Evolutionary conservation across 2,797 vertebrate genomes (phyloP).

Genomic region (Coregonus ussuriensis): DNA sequence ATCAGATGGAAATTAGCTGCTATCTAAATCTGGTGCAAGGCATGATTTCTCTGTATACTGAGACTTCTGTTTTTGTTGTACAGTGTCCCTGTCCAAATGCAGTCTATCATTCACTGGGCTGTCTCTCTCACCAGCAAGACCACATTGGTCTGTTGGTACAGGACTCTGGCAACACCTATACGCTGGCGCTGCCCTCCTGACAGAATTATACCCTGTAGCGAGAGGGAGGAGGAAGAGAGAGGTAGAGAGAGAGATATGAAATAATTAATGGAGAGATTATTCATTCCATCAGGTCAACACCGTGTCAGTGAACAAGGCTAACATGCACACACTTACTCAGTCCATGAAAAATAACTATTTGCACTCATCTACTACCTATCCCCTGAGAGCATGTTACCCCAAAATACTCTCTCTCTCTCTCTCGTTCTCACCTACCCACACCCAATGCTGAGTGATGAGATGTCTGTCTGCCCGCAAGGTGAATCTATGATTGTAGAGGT

Average conservation of each 20-base stretch:
- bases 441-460: neutral
- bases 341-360: neutral
- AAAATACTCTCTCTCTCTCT: neutral
- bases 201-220: slow-evolving; percentile 89
- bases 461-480: neutral
- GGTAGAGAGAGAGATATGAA: neutral
- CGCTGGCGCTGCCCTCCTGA: slow-evolving; percentile 95
- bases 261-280: neutral
- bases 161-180: slow-evolving; percentile 91
- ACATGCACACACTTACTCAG: neutral
- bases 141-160: slow-evolving; percentile 94
- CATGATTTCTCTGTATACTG: no score
- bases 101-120: neutral
- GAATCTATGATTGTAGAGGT: neutral
- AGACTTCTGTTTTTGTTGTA: no score
- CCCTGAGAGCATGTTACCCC: neutral
- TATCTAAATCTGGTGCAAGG: no score
- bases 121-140: slow-evolving; percentile 88
- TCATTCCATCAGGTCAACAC: neutral
- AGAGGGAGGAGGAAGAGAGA: slow-evolving; percentile 1
- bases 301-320: neutral
- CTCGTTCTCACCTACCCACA: neutral
- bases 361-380: neutral
- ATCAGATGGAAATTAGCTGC: no score
- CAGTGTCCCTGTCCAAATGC: no score